These are phyloP conservation scores for Platyrinchus mystaceus DNA, from an alignment of 2,797 vertebrate species.

Conservation along the genomic window DNA sequence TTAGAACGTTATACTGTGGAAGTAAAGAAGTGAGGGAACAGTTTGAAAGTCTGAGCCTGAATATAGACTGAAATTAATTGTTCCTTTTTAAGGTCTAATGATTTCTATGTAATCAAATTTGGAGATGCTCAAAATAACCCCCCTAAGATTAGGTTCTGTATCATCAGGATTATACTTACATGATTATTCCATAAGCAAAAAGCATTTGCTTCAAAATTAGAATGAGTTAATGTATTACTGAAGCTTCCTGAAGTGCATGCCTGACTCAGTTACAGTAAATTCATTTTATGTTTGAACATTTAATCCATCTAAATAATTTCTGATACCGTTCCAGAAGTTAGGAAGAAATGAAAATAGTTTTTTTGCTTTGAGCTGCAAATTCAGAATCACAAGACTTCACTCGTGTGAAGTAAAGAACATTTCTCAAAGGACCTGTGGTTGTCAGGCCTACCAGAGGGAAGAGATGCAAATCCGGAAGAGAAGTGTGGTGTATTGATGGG, in stretches of 20 bases:
- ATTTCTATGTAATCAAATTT: background rate
- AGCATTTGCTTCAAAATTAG: background rate
- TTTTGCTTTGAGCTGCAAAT: background rate
- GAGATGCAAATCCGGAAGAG: background rate
- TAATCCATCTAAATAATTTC: background rate
- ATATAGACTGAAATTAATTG: background rate
- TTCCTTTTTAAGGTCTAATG: background rate
- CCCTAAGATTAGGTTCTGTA: background rate
- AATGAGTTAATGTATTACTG: background rate
- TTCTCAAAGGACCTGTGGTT: background rate
- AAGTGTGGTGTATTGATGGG: background rate
- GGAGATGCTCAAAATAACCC: background rate
- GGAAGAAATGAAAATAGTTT: background rate
- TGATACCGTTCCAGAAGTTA: background rate
- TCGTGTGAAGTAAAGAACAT: accelerated
- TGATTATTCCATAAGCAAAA: background rate
- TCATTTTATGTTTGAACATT: background rate
- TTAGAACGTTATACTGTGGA: background rate
- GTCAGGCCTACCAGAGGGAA: background rate
- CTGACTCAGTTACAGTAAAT: background rate
- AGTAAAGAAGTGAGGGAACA: background rate
- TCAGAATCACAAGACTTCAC: background rate
- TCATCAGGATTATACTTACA: background rate
- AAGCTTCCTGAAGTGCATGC: background rate
- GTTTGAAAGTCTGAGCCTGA: background rate